Percentiles rank a stretch among this genome's conserved stretches.
Evolutionary conservation across 2,113 vertebrate genomes (phyloP).

Genomic region (Leucoraja erinaceus): DNA sequence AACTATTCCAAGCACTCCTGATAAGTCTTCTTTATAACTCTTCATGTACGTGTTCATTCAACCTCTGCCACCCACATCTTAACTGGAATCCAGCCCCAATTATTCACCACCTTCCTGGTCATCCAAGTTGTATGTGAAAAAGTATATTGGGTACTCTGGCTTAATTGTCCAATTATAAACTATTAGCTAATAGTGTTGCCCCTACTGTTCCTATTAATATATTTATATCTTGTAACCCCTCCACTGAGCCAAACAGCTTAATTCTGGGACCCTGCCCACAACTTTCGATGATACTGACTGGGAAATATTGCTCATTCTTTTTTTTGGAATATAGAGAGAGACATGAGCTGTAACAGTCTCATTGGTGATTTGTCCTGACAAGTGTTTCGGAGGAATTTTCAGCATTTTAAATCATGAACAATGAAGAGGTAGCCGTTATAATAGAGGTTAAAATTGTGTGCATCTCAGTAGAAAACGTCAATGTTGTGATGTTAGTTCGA

Average conservation of each 20-base stretch:
- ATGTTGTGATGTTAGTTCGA: neutral
- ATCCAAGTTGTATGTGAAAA: neutral
- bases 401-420: neutral
- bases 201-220: neutral
- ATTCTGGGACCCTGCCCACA: neutral
- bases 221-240: neutral
- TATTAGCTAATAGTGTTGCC: neutral
- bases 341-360: neutral
- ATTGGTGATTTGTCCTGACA: neutral
- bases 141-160: neutral
- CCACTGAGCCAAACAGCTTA: neutral
- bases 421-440: neutral
- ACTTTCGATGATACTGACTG: neutral
- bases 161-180: neutral
- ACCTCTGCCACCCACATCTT: too few species aligned
- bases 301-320: neutral
- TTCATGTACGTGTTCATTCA: too few species aligned
- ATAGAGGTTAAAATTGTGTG: neutral
- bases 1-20: too few species aligned
- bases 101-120: too few species aligned
- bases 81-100: too few species aligned
- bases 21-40: too few species aligned
- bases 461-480: neutral
- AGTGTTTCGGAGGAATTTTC: neutral
- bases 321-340: neutral